Base-by-base conservation (phyloP, 35 echinoderm and acorn worm species). In the Heliocidaris erythrogramma region DNA sequence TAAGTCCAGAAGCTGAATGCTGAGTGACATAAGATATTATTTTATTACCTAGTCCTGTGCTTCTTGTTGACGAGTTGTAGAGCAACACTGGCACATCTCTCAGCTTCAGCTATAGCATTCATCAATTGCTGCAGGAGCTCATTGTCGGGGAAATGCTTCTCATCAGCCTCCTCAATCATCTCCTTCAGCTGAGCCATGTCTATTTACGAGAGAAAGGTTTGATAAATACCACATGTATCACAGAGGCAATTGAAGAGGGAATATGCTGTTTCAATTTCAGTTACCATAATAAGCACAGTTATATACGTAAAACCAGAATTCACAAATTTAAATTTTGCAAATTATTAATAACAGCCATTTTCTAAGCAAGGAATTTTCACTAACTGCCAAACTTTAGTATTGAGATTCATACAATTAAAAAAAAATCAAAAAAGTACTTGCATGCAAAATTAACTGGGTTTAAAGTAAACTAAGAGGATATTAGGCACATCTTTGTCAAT, bases 101-200 rank as follows among this genome's bases (percentile, higher is more conserved):
- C 97, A 4, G 98, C 98, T 65, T 99, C 98, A 2, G 95, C 95
- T 14, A 99, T 95, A 59, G 97, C 97, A 31, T 86, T 95, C 42
- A 99, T 95, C 32, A 99, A 95, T 61, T 97, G 92, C 96, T 99
- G 98, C n/a, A 97, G 95, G 21, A 96, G 85, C 13, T 99, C 98
- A 86, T 99, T 99, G 94, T 99, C 98, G 60, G 98, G 98, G 94
- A 99, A 99, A 61, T 95, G 97, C 94, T 97, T 99, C 86, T 97
- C 98, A 94, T 99, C 98, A 91, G 98, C 98, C 88, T 99, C 98
- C 48, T 95, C 93, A 49, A 99, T 95, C 91, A 99, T 96, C 89
- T 97, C 94, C 88, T 97, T 97, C 17, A 99, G 60, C 50, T 97
- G 96, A 4, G 95, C 61, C 50, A 99, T 96, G 52, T 99, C 98